Evolutionary conservation across 2,113 vertebrate genomes (phyloP), one percentile per base, ranked within the genome.

Genomic region (Craseonycteris thonglongyai): DNA sequence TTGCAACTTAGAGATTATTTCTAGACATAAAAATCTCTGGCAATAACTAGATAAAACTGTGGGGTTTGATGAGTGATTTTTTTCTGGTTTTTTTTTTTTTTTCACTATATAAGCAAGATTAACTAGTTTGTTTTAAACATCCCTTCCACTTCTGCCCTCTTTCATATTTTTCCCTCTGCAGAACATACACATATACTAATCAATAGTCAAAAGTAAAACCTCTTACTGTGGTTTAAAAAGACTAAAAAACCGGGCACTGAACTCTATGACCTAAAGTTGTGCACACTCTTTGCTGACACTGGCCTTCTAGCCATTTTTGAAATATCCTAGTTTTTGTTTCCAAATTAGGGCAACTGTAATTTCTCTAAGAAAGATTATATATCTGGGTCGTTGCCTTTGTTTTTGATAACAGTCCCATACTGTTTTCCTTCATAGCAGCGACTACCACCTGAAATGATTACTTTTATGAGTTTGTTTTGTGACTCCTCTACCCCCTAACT

Each of bases 401-500:
- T 54, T 13, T 18, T 38, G 15, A 30, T 59, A 49, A 63, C 15
- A 68, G 13, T 7, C 38, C 1, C 2, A 7, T 61, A 66, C 33
- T 66, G 76, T 65, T 72, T 87, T 66, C 10, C 85, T 76, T 69
- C 26, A 24, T 7, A 69, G 40, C 7, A 16, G 2, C 49, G 69
- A 56, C 38, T 35, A 56, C 5, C 59, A 40, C 54, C 3, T 49
- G 11, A 2, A 76, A 26, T 33, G 66, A 56, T 86, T 45, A 81
- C 22, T 82, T 58, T 71, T 68, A 71, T 58, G 16, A 12, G 69
- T 93, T 47, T 75, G 49, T 81, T 86, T 63, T 56, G 13, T 19
- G 7, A 68, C 7, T 30, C 7, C 26, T 9, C n/a, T 0, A 0
- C 9, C 33, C 10, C 14, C 26, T n/a, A 49, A 1, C 1, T 33